Base-by-base conservation (phyloP, 2,888 invertebrate species). In the Mesoligia furuncula region DNA sequence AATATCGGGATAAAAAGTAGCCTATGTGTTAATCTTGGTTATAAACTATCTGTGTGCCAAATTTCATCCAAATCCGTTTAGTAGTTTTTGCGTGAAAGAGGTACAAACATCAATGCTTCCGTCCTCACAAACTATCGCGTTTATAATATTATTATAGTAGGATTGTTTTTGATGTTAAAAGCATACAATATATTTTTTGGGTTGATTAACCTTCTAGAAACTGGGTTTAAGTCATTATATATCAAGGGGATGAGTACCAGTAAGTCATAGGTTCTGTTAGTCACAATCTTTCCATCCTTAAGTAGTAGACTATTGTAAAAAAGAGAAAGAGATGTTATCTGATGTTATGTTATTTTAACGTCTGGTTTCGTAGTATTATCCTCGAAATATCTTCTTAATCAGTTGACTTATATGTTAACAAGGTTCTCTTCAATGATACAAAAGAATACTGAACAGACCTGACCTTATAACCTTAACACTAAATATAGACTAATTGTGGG, bases 401-500 rank as follows among this genome's bases (percentile, higher is more conserved):
- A 45, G 9, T 15, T 31, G 62, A 31, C n/a, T n/a, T n/a, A 36
- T 36, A 51, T 64, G 15, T 54, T 45, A n/a, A 31, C 42, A 64
- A 77, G 4, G 13, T 72, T 45, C 17, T 42, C 17, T 64, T 81
- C 39, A 78, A 31, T 17, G 20, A 57, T 57, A 81, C 75, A 74
- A 73, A 39, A 64, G 73, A 74, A 57, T 64, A 48, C 15, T 48
- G 13, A 64, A 57, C 45, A 64, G 31, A 31, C 11, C 2, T 81
- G 57, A 79, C 39, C 48, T 59, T 59, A 9, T 81, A 27, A 75
- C 65, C 65, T 27, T 51, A 42, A 9, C 0, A 42, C 36, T 65
- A 81, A 66, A 75, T 59, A 51, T 42, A 66, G 57, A 27, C 15
- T 31, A 75, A 48, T 66, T 59, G 81, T 75, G 65, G 42, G 57